A percentile compares a stretch with the other conserved stretches of the same genome.
phyloP scores from a whole-genome alignment of 1,140 invertebrate genomes.

The Charaxes varanes region DNA sequence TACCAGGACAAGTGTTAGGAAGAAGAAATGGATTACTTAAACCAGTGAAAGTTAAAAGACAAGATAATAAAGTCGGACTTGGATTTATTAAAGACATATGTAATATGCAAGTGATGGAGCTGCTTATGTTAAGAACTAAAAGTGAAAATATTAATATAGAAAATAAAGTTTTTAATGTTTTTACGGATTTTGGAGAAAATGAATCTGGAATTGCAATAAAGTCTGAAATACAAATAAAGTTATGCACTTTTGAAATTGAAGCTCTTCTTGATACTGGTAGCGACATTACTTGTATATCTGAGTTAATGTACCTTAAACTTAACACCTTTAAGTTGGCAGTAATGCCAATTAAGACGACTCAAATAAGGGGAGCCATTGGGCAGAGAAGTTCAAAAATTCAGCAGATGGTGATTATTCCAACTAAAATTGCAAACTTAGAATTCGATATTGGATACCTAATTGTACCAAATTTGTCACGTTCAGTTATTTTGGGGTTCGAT shows the following conservation, averaged over 20 bases:
- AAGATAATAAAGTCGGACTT: neutral
- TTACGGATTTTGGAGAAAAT: slow-evolving; percentile 8
- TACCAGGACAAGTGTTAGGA: slow-evolving; percentile 9
- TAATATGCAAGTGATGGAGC: neutral
- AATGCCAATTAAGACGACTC: slow-evolving; percentile 22
- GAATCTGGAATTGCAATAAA: neutral
- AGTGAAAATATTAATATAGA: neutral
- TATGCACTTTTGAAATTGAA: slow-evolving; percentile 3
- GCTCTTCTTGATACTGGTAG: slow-evolving; percentile 26
- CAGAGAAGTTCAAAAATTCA: slow-evolving; percentile 22
- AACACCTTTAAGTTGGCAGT: slow-evolving; percentile 9
- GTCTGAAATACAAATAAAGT: slow-evolving; percentile 14
- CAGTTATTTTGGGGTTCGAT: slow-evolving; percentile 28
- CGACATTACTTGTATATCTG: slow-evolving; percentile 29
- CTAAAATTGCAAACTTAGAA: neutral
- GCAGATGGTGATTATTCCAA: slow-evolving; percentile 17
- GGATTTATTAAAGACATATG: neutral
- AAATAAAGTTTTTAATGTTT: slow-evolving; percentile 4
- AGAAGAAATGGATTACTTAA: slow-evolving; percentile 1
- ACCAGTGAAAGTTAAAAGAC: neutral
- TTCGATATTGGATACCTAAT: slow-evolving; percentile 17
- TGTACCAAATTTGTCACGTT: slow-evolving; percentile 17
- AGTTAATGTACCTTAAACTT: slow-evolving; percentile 16
- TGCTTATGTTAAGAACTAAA: neutral
- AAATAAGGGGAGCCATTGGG: slow-evolving; percentile 20